Percentiles rank a stretch among this genome's conserved stretches.
Evolutionary conservation across 2,888 invertebrate genomes (phyloP).

Genomic region (Eupithecia subfuscata): DNA sequence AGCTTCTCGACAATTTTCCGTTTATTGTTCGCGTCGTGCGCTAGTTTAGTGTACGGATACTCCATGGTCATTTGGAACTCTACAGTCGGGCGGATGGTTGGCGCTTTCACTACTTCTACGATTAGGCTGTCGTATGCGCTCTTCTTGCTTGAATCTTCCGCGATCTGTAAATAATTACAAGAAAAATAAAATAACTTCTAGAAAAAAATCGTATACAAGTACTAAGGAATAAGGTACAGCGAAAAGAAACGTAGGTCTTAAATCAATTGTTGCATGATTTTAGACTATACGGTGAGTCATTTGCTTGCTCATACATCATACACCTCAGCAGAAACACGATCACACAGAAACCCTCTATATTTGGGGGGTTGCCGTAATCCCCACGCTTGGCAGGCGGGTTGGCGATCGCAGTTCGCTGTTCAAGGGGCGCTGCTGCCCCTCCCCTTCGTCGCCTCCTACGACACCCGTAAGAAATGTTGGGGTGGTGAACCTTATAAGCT

Average conservation of each 20-base stretch:
- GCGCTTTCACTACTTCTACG: slow-evolving; percentile 88
- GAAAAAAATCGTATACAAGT: neutral
- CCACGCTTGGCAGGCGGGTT: no score
- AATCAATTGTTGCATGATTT: no score
- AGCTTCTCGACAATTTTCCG: slow-evolving; percentile 92
- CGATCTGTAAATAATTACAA: slow-evolving; percentile 73
- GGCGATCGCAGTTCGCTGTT: no score
- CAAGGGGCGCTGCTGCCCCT: no score
- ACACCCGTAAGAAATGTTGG: neutral
- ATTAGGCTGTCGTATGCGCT: slow-evolving; percentile 91
- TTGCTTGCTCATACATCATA: neutral
- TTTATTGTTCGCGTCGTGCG: slow-evolving; percentile 88
- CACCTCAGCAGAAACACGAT: neutral
- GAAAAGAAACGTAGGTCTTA: no score
- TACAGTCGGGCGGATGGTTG: slow-evolving; percentile 87
- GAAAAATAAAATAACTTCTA: neutral
- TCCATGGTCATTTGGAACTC: slow-evolving; percentile 93
- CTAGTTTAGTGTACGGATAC: slow-evolving; percentile 87
- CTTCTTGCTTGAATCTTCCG: slow-evolving; percentile 89
- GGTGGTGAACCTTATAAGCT: neutral
- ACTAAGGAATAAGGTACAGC: neutral
- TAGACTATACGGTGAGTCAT: no score
- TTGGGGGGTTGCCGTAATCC: no score
- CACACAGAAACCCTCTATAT: no score
- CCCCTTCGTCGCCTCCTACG: neutral